These are phyloP conservation scores for Thamnaconus septentrionalis DNA, from an alignment of 2,113 vertebrate species.

Conservation along the genomic window DNA sequence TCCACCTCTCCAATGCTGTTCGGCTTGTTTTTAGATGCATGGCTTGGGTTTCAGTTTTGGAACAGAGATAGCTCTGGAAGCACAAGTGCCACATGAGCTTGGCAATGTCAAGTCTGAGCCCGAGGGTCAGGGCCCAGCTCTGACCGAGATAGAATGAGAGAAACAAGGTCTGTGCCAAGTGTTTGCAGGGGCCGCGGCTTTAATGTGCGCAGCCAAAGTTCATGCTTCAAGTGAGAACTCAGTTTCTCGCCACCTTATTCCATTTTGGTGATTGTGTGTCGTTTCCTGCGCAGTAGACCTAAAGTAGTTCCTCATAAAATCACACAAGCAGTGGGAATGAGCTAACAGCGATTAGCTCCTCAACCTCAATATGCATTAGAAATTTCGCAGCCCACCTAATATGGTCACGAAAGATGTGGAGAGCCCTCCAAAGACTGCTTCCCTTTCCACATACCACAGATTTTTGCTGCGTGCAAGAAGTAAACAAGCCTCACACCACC, in stretches of 20 bases:
- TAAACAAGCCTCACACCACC: constrained; percentile 31
- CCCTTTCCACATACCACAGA: constrained; percentile 30
- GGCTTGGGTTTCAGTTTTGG: constrained; percentile 64
- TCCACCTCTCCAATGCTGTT: not conserved
- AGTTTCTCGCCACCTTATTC: constrained; percentile 72
- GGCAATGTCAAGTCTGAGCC: constrained; percentile 62
- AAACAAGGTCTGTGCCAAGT: constrained; percentile 45
- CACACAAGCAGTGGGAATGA: constrained; percentile 69
- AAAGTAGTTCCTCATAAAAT: constrained; percentile 78
- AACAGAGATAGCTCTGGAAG: constrained; percentile 63
- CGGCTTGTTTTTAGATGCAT: constrained; percentile 58
- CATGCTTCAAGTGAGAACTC: constrained; percentile 71
- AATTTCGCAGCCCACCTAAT: constrained; percentile 54
- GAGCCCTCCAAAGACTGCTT: constrained; percentile 41
- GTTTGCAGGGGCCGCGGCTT: constrained; percentile 31
- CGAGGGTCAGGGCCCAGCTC: constrained; percentile 33
- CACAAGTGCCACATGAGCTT: constrained; percentile 59
- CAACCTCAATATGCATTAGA: constrained; percentile 62
- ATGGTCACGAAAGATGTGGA: constrained; percentile 25
- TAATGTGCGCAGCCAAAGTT: constrained; percentile 57
- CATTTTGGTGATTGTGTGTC: constrained; percentile 62
- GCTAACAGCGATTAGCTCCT: constrained; percentile 72
- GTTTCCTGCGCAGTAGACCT: constrained; percentile 70
- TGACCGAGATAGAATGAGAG: constrained; percentile 32
- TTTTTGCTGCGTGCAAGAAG: constrained; percentile 32